phyloP scores from a whole-genome alignment of 2,888 invertebrate species.

The Keiferia lycopersicella region DNA sequence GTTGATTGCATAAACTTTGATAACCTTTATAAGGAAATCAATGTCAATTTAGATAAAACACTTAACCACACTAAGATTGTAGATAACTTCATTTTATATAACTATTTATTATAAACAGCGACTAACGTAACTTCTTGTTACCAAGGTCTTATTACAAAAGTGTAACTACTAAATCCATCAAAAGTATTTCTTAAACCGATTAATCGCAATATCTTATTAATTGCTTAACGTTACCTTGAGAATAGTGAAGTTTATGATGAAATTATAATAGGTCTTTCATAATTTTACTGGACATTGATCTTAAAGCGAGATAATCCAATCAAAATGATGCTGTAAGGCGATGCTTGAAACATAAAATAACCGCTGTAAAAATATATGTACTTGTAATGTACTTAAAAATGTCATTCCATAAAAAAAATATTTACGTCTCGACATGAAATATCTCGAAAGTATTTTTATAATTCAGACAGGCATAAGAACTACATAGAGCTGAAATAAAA shows the following conservation, averaged over 20 bases:
- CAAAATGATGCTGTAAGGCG: no score
- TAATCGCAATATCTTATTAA: conserved; percentile 10
- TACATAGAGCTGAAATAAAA: not conserved
- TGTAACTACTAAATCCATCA: conserved; percentile 2
- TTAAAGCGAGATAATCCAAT: not conserved
- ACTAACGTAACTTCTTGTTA: not conserved
- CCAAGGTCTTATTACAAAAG: conserved; percentile 11
- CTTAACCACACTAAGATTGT: not conserved
- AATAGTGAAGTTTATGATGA: conserved; percentile 55
- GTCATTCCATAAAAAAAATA: no score
- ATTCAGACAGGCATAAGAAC: not conserved
- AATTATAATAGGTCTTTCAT: conserved; percentile 68
- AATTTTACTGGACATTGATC: conserved; percentile 33
- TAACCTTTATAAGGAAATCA: not conserved
- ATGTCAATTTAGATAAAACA: not conserved
- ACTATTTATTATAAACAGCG: not conserved
- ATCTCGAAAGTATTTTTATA: no score
- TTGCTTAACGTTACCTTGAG: conserved; percentile 57
- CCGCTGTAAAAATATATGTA: no score
- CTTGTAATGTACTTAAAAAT: no score
- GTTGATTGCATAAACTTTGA: not conserved
- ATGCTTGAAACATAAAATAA: no score
- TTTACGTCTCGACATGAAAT: no score
- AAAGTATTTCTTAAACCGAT: conserved; percentile 6
- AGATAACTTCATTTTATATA: no score